Evolutionary conservation across 2,888 invertebrate genomes (phyloP).

Genomic region (Stenolophus ochropezus): DNA sequence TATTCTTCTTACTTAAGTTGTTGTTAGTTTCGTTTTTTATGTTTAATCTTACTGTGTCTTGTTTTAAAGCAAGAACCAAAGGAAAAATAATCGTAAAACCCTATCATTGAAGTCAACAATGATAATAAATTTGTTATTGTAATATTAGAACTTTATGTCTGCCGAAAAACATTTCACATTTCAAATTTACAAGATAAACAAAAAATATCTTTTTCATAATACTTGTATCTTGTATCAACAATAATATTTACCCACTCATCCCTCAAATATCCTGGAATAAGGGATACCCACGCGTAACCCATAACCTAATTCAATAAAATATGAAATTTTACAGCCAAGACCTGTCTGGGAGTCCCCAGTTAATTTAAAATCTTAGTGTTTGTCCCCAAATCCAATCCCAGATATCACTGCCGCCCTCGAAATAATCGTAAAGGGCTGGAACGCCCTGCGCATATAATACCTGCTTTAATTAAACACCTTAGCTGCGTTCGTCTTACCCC

Average conservation of each 20-base stretch:
- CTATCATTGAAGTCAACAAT: too few species aligned
- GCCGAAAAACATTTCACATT: too few species aligned
- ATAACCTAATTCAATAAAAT: background rate
- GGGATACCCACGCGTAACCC: background rate
- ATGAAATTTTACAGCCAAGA: background rate
- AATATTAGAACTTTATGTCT: too few species aligned
- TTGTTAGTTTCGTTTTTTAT: too few species aligned
- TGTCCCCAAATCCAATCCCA: background rate
- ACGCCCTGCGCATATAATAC: slow-evolving; percentile 30
- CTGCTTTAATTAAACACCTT: slow-evolving; percentile 49
- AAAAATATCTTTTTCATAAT: background rate
- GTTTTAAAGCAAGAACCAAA: too few species aligned
- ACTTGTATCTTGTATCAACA: background rate
- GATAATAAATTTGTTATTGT: too few species aligned
- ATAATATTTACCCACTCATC: background rate
- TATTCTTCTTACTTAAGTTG: too few species aligned
- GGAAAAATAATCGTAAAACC: too few species aligned
- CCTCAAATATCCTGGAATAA: background rate
- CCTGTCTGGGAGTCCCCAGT: background rate
- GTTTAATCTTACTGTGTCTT: too few species aligned
- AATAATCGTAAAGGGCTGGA: background rate
- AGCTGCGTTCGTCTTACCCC: background rate
- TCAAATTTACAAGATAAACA: background rate
- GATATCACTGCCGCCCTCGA: background rate
- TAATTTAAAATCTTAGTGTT: background rate